Base-by-base conservation (phyloP, 2,113 vertebrate species). In the Sinocyclocheilus anophthalmus region DNA sequence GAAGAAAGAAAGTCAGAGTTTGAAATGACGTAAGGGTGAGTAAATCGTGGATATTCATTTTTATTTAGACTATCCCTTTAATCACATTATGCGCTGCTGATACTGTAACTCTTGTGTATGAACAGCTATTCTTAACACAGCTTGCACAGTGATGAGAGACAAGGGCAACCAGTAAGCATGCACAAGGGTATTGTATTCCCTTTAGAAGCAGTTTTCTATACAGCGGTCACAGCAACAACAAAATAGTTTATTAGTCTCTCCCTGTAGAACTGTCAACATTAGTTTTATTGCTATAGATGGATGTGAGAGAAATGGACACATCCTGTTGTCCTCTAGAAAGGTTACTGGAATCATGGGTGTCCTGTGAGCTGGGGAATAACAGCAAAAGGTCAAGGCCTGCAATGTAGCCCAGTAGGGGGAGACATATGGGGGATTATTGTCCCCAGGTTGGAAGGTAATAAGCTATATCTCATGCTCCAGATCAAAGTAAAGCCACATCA, bases 181-280 rank as follows among this genome's bases (percentile, higher is more conserved):
- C 14, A 0, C 86, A 91, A 87, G 79, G 57, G 76, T 75, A 86
- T 93, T 78, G 26, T 88, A 89, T 77, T 91, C 88, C 83, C 89
- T 87, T 72, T 93, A 91, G 91, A 81, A 89, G 50, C 88, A 85
- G 83, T 86, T 91, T 89, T 90, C 57, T 91, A 91, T 89, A 88
- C n/a, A 84, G 85, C 6, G 11, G 83, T 87, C 87, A 59, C 67
- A 33, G 48, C 57, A 67, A 88, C 90, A 93, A 92, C 92, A 93
- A 93, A 94, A 81, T 42, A 85, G 92, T 94, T 94, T 92, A 93
- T 92, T 92, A 90, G 89, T 86, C 90, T 86, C 48, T 81, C 18
- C 90, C 92, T 91, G 90, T 86, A 90, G 91, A 93, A 90, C 88
- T 84, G 88, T 90, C 63, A 42, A 5, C 88, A 70, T 90, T 79